Evolutionary conservation across 2,113 vertebrate genomes (phyloP), one percentile per base, ranked within the genome.

Genomic region (Leptobrachium leishanense): DNA sequence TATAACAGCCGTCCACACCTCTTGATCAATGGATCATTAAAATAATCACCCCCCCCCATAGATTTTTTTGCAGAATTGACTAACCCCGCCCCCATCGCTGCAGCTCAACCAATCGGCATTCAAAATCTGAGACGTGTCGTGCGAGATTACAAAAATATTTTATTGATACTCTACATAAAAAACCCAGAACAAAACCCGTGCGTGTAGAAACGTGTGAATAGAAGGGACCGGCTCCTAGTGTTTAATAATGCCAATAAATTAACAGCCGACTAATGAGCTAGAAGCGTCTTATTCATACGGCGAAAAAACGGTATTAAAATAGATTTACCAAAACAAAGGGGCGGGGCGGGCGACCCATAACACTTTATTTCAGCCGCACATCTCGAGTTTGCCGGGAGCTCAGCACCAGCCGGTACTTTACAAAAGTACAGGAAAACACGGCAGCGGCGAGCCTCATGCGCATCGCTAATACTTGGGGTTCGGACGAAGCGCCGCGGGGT

Each of bases 81-180:
- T 31, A 31, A 31, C 20, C 20, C 20, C 20, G 20, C 20, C 20
- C 20, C 20, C 20, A 31, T 31, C 20, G 20, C 20, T 31, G 20
- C 20, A 31, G 20, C 20, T 31, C 20, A 31, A 31, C 20, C 20
- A 31, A 31, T 31, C 20, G 1, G 20, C 20, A 31, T 31, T 31
- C 7, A 13, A 68, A 44, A 46, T 1, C 5, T 1, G 44, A 31
- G 20, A 59, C 55, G 4, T 41, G 57, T 31, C 20, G 20, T 54
- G 43, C 70, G 67, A 67, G 77, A 43, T 79, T 79, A 79, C 63
- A 79, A 79, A 79, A 79, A 79, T 79, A 79, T 73, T 79, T 76
- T 79, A 79, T 68, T 79, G 70, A 66, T 78, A 71, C 64, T 59
- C 63, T 73, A 73, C 62, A 64, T 66, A 43, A 79, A 44, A 73